Evolutionary conservation across 2,888 invertebrate genomes (phyloP).

Genomic region (Limnephilus rhombicus): DNA sequence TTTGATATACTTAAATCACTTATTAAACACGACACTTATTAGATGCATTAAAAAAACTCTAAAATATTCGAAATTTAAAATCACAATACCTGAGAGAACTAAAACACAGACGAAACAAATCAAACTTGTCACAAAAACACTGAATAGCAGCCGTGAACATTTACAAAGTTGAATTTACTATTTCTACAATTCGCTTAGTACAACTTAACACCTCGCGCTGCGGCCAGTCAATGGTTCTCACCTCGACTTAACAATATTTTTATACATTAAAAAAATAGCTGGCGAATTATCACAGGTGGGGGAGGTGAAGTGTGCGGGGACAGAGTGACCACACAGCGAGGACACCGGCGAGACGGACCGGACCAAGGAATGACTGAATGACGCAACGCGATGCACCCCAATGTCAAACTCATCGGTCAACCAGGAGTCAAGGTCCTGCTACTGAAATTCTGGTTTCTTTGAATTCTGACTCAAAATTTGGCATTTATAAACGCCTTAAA

Average conservation of each 20-base stretch:
- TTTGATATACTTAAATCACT: neutral
- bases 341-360: slow-evolving; percentile 19
- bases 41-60: neutral
- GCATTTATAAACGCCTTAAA: neutral
- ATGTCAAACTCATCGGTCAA: slow-evolving; percentile 12
- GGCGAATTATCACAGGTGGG: slow-evolving; percentile 46
- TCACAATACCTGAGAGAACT: neutral
- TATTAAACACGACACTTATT: neutral
- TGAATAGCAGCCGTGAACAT: neutral
- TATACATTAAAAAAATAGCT: slow-evolving; percentile 49
- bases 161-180: neutral
- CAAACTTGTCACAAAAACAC: neutral
- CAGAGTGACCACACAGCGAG: slow-evolving; percentile 3
- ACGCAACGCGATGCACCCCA: slow-evolving; percentile 20
- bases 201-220: slow-evolving; percentile 10
- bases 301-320: slow-evolving; percentile 21
- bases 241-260: slow-evolving; percentile 37
- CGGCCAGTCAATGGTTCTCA: slow-evolving; percentile 24
- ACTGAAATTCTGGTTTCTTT: neutral
- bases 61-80: neutral
- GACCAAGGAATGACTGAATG: neutral
- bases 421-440: neutral
- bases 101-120: neutral
- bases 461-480: neutral
- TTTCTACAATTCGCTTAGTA: neutral